Base-by-base conservation (phyloP, 1,140 invertebrate genomes). In the Periplaneta americana region DNA sequence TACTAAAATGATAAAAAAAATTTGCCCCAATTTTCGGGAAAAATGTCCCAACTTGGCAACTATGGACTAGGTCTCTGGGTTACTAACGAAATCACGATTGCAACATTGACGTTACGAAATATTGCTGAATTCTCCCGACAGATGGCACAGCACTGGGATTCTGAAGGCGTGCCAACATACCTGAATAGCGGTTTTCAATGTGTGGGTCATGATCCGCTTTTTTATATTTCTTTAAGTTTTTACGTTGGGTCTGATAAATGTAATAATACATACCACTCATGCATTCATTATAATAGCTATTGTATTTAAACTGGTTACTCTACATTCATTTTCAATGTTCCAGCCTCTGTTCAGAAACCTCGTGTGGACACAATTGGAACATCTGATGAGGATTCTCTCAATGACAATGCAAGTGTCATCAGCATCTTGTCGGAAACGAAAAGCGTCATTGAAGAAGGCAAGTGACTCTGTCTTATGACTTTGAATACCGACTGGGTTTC, bases 311-410 rank as follows among this genome's bases (percentile, higher is more conserved):
- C 17, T 17, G n/a, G n/a, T 9, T 17, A 80, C 66, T 80, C 78
- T 79, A 22, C 3, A 10, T 34, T 39, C 15, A 13, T 79, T 32
- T 18, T 79, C 9, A 8, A 33, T 22, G 22, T 66, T 34, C 17
- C 18, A 75, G 80, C 48, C 22, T 57, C 33, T 22, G 32, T 75
- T 36, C 37, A 28, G 34, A 81, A 81, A 36, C 36, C 81, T 13
- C 75, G 66, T 22, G 13, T 8, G 10, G 81, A 81, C 2, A 32
- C 57, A 35, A 36, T 81, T 34, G 81, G 81, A 6, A 82, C 75
- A 22, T 93, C 92, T 18, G 94, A 95, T 85, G 94, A 95, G 84
- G 93, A 94, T 79, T 93, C 92, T 4, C 87, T 91, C 75, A 91
- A 91, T 85, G 94, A 95, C 83, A 94, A 94, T 88, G 91, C 89